A percentile compares a stretch with the other conserved stretches of the same genome.
Conservation (phyloP, 2,797 vertebrate genomes). For the Miichthys miiuy region DNA sequence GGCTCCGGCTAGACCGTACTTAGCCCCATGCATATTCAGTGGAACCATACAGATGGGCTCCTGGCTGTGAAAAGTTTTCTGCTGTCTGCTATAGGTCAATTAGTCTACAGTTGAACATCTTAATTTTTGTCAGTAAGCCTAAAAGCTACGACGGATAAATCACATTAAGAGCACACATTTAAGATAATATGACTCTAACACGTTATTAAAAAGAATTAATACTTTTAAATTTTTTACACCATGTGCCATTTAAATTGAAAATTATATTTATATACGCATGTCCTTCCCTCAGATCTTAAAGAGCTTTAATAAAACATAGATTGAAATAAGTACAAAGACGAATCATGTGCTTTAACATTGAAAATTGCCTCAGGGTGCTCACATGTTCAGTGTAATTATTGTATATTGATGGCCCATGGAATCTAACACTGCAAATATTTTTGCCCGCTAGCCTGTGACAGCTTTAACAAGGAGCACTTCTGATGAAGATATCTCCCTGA, state of each 20-base stretch:
- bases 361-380: slow-evolving; percentile 42
- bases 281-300: slow-evolving; percentile 19
- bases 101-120: slow-evolving; percentile 48
- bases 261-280: slow-evolving; percentile 13
- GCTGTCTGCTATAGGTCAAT: slow-evolving; percentile 68
- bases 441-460: slow-evolving; percentile 66
- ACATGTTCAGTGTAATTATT: slow-evolving; percentile 58
- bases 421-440: slow-evolving; percentile 61
- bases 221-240: slow-evolving; percentile 6
- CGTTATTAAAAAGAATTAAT: slow-evolving; percentile 4
- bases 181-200: not conserved
- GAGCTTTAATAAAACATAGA: slow-evolving; percentile 47
- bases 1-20: slow-evolving; percentile 88
- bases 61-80: slow-evolving; percentile 79
- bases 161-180: not conserved
- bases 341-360: slow-evolving; percentile 51
- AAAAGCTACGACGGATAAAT: not conserved
- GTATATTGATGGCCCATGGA: slow-evolving; percentile 49
- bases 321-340: slow-evolving; percentile 48
- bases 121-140: slow-evolving; percentile 39
- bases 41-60: slow-evolving; percentile 91
- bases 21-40: slow-evolving; percentile 96
- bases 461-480: slow-evolving; percentile 76
- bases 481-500: slow-evolving; percentile 76
- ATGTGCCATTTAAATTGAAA: slow-evolving; percentile 34